Conservation (phyloP, 2,113 vertebrate genomes). For the Capreolus pygargus region DNA sequence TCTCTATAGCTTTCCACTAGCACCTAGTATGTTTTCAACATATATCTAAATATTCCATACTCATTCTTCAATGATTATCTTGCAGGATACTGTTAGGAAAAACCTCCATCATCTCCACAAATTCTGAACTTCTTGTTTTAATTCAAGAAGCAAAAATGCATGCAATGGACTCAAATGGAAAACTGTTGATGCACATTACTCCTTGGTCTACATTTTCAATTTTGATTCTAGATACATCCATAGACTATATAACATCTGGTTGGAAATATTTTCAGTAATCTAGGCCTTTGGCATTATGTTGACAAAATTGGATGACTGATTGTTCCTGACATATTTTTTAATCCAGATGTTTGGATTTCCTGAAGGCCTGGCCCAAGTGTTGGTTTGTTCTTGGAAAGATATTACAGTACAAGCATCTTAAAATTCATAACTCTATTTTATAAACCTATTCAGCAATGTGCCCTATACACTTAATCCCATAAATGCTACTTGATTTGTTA, state of each 20-base stretch:
- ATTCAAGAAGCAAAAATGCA: neutral
- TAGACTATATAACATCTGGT: neutral
- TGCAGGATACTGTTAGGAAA: neutral
- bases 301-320: slow-evolving; percentile 27
- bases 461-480: neutral
- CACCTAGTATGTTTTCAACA: neutral
- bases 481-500: slow-evolving; percentile 27
- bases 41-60: neutral
- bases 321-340: neutral
- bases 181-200: neutral
- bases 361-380: neutral
- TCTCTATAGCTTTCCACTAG: neutral
- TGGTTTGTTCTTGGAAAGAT: slow-evolving; percentile 18
- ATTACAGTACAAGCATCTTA: neutral
- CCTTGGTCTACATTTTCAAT: neutral
- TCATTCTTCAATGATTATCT: neutral
- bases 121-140: neutral
- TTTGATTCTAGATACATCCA: neutral
- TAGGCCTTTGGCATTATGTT: neutral
- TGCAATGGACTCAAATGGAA: neutral
- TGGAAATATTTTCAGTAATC: neutral
- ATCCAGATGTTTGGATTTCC: slow-evolving; percentile 42
- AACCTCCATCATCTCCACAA: neutral
- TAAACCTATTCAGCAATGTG: neutral
- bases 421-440: neutral